These are phyloP conservation scores for Micronycteris hirsuta DNA, from an alignment of 2,113 vertebrate species.

Conservation along the genomic window DNA sequence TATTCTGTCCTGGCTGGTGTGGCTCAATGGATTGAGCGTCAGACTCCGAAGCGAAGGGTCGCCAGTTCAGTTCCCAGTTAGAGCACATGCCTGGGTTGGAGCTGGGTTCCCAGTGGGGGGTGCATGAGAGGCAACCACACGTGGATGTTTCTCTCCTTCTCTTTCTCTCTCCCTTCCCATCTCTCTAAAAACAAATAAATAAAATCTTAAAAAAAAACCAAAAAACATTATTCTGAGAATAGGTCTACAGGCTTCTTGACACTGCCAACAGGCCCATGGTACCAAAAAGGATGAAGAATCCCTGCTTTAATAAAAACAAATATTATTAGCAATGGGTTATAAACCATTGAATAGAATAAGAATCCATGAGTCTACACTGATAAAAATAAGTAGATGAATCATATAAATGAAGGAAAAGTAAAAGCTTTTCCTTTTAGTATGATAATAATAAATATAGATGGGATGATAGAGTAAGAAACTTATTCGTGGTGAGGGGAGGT, in stretches of 20 bases:
- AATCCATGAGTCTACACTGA: background rate
- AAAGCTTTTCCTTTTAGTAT: background rate
- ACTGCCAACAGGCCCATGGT: background rate
- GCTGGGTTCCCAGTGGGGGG: too few species aligned
- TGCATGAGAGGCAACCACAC: too few species aligned
- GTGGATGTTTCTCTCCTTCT: too few species aligned
- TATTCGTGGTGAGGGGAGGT: background rate
- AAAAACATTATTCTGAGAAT: too few species aligned
- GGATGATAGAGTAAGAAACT: background rate
- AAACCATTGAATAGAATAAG: background rate
- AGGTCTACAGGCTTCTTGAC: background rate
- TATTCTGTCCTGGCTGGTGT: too few species aligned
- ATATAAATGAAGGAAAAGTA: background rate
- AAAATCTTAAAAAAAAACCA: too few species aligned
- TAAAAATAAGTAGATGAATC: background rate
- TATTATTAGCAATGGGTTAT: background rate
- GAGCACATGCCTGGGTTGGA: too few species aligned
- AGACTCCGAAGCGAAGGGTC: too few species aligned
- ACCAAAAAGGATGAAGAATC: conserved; percentile 24
- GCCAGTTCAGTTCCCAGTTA: too few species aligned
- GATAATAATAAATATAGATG: background rate
- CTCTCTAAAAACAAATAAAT: too few species aligned
- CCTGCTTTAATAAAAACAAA: conserved; percentile 24
- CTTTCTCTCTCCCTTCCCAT: too few species aligned
- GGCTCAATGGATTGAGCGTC: too few species aligned